A percentile compares a stretch with the other conserved stretches of the same genome.
Evolutionary conservation across 2,888 invertebrate genomes (phyloP).

Genomic region (Pecten maximus): DNA sequence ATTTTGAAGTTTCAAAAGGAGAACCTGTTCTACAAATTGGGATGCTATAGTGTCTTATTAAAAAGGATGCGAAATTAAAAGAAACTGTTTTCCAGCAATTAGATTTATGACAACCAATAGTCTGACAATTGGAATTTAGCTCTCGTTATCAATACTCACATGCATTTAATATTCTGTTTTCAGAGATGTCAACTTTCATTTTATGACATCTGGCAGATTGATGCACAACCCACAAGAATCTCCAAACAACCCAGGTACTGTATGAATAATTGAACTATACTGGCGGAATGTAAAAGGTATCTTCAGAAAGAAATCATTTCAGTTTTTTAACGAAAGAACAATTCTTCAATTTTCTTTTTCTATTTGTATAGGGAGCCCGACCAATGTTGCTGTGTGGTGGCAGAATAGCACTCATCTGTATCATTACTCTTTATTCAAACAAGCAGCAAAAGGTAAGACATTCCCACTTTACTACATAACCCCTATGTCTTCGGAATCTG

Average conservation of each 20-base stretch:
- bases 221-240: constrained; percentile 72
- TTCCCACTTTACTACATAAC: too few relatives aligned
- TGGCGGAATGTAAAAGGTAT: too few relatives aligned
- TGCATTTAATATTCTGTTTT: constrained; percentile 42
- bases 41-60: too few relatives aligned
- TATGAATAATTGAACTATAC: too few relatives aligned
- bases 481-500: too few relatives aligned
- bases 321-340: not conserved
- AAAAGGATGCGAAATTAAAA: too few relatives aligned
- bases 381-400: constrained; percentile 79
- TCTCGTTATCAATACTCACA: not conserved
- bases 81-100: too few relatives aligned
- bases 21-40: too few relatives aligned
- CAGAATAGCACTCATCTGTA: constrained; percentile 68
- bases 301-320: constrained; percentile 17
- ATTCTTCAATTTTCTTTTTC: not conserved
- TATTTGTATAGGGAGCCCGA: constrained; percentile 65
- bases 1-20: too few relatives aligned
- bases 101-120: too few relatives aligned
- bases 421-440: constrained; percentile 76
- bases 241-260: constrained; percentile 64
- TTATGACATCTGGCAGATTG: constrained; percentile 73
- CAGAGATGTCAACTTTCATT: constrained; percentile 77
- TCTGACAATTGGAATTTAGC: too few relatives aligned
- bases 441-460: constrained; percentile 73